Evolutionary conservation across 2,113 vertebrate genomes (phyloP), one percentile per base, ranked within the genome.

Genomic region (Oreotrochilus melanogaster): DNA sequence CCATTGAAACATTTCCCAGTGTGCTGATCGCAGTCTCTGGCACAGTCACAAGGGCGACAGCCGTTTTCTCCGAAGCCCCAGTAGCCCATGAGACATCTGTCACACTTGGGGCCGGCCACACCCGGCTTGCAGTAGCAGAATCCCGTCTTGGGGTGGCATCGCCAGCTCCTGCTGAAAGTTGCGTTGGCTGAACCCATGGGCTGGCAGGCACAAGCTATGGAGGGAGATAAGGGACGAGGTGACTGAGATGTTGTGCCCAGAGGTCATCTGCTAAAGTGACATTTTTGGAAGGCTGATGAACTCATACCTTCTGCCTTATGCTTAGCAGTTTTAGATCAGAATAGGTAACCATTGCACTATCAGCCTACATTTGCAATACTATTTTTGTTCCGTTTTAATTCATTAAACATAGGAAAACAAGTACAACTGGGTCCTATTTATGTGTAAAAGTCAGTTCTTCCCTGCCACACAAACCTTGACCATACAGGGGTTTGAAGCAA

Each of bases 121-220:
- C 99, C 99, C 2, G 98, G 88, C 74, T 98, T 99, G 96, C 99
- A 99, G 95, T 95, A 98, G 89, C 99, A 99, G 97, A 98, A 98
- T 69, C 99, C 98, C 1, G 97, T 99, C 83, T 98, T 98, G 21
- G 98, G 98, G 70, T 99, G 98, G 96, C 99, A 99, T 93, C 98
- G 96, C 96, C 91, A 96, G 95, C 57, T 96, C 71, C 91, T 72
- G 94, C 76, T 96, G 91, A 92, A 96, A 6, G 84, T 98, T 61
- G 86, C 3, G 1, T 97, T 97, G 90, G 89, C 84, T 8, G 98
- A 98, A 28, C 99, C 99, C 84, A 72, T 64, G 6, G 97, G 97
- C 85, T 99, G 98, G 97, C 99, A 99, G 96, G 97, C 88, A 80
- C 99, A 99, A 81, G 98, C 99, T 99, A 31, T 9, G 43, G 92